A percentile compares a stretch with the other conserved stretches of the same genome.
phyloP scores from a whole-genome alignment of 2,888 invertebrate genomes.

The Cosmia trapezina region DNA sequence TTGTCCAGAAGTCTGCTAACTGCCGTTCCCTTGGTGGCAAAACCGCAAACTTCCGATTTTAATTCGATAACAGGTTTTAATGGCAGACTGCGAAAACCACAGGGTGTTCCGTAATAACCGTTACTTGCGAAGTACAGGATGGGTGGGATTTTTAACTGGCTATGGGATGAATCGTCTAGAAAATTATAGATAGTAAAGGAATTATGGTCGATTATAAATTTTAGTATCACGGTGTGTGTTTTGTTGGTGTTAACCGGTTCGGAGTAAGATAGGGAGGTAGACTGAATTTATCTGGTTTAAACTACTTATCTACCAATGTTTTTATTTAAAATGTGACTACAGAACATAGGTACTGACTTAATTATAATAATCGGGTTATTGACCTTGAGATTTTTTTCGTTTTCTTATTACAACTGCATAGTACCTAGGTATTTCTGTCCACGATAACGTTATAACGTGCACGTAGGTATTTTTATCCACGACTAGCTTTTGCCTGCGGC shows the following conservation, averaged over 20 bases:
- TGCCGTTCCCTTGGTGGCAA: constrained; percentile 50
- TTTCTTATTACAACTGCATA: too few relatives aligned
- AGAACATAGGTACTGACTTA: neutral
- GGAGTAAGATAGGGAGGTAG: neutral
- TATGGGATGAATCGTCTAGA: constrained; percentile 8
- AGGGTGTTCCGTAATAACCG: constrained; percentile 59
- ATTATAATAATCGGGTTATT: neutral
- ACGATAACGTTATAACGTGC: too few relatives aligned
- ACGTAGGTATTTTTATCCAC: too few relatives aligned
- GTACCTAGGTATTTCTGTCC: too few relatives aligned
- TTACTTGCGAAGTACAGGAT: constrained; percentile 54
- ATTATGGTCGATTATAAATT: neutral
- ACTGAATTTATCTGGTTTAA: neutral
- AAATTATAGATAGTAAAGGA: constrained; percentile 15
- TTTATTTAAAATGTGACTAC: neutral
- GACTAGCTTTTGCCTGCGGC: too few relatives aligned
- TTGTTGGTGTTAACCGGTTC: neutral
- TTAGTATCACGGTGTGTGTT: constrained; percentile 1
- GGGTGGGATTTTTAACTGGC: constrained; percentile 46
- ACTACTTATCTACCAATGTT: too few relatives aligned
- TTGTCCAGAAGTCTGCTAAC: constrained; percentile 62
- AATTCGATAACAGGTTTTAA: constrained; percentile 64
- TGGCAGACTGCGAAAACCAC: constrained; percentile 61
- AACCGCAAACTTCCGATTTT: constrained; percentile 67
- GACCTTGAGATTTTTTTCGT: neutral